Percentiles rank a stretch among this genome's conserved stretches.
phyloP scores from a whole-genome alignment of 1,140 invertebrate species.

The Tetramorium parvispinum region DNA sequence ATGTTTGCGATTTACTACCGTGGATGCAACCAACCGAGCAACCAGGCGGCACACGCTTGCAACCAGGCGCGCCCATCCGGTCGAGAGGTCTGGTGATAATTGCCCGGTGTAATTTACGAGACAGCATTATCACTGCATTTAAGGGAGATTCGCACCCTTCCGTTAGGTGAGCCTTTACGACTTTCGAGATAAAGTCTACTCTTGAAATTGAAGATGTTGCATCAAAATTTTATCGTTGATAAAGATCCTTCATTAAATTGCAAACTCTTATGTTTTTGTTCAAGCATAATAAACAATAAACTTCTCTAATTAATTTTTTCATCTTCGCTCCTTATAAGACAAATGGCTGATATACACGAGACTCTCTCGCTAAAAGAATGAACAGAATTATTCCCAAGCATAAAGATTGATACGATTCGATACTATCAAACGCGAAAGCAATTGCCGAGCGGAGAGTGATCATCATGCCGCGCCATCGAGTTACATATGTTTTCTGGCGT shows the following conservation, averaged over 20 bases:
- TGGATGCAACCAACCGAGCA: slow-evolving; percentile 26
- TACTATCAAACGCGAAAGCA: not conserved
- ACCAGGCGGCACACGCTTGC: not conserved
- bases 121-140: slow-evolving; percentile 40
- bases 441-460: slow-evolving; percentile 9
- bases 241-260: not conserved
- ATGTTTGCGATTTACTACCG: slow-evolving; percentile 55
- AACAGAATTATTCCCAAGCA: not conserved
- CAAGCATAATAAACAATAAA: not conserved
- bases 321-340: not conserved
- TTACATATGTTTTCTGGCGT: slow-evolving; percentile 23
- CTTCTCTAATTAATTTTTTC: not conserved
- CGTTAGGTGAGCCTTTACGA: not conserved
- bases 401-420: slow-evolving; percentile 2
- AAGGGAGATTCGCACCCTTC: slow-evolving; percentile 10
- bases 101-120: slow-evolving; percentile 47
- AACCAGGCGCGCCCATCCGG: slow-evolving; percentile 52
- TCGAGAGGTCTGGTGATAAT: slow-evolving; percentile 47
- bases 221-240: not conserved
- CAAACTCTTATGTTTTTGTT: not conserved
- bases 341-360: not conserved
- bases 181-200: not conserved
- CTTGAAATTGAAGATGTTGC: not conserved
- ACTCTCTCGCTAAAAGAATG: not conserved
- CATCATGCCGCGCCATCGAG: slow-evolving; percentile 21